Conservation (phyloP, 2,113 vertebrate genomes). For the Drymodes brunneopygia region DNA sequence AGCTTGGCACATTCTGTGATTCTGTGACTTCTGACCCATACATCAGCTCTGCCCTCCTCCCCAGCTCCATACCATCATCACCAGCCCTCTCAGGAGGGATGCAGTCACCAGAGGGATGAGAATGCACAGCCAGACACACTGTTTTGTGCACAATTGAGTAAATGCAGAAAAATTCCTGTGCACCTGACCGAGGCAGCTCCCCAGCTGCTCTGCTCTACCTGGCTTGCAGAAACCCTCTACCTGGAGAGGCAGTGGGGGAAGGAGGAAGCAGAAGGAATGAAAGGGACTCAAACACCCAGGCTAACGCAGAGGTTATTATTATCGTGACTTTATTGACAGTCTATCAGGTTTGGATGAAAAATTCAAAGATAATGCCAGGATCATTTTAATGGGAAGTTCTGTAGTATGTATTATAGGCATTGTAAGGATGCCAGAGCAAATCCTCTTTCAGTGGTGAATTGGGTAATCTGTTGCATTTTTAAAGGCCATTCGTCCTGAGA, state of each 20-base stretch:
- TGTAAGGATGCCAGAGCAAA: constrained; percentile 53
- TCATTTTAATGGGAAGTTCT: neutral
- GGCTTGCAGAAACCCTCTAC: neutral
- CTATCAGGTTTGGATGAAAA: constrained; percentile 19
- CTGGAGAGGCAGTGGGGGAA: neutral
- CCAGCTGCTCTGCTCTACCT: neutral
- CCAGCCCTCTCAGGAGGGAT: neutral
- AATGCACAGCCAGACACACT: neutral
- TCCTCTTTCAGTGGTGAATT: constrained; percentile 47
- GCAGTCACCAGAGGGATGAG: neutral
- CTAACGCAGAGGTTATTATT: neutral
- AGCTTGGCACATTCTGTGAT: neutral
- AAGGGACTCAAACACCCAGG: neutral
- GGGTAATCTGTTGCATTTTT: constrained; percentile 68
- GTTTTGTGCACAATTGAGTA: neutral
- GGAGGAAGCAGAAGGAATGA: neutral
- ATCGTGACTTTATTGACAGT: constrained; percentile 5
- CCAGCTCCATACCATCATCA: neutral
- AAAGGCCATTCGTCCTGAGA: constrained; percentile 71
- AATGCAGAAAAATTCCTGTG: neutral
- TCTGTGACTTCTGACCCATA: neutral
- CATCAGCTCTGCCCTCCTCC: neutral
- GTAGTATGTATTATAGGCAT: neutral
- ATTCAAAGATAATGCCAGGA: neutral
- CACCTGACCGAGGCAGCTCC: neutral